Evolutionary conservation across 2,113 vertebrate species (phyloP).

Genomic region (Mus pahari): DNA sequence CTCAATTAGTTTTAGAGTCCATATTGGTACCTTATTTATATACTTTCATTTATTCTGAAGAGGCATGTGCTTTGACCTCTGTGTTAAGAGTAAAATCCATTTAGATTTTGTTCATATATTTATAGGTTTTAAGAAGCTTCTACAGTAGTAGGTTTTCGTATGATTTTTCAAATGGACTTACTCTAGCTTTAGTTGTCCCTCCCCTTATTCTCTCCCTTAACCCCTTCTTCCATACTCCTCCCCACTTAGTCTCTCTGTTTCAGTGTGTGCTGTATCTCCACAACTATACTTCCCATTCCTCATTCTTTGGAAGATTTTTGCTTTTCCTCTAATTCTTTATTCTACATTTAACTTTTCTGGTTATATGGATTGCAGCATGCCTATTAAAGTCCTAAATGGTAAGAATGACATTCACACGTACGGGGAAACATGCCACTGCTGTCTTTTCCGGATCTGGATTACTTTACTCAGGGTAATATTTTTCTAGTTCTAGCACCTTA

Average conservation of each 20-base stretch:
- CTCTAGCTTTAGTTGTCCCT: neutral
- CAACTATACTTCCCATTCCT: neutral
- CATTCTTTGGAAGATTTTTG: neutral
- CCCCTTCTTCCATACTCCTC: neutral
- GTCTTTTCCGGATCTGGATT: neutral
- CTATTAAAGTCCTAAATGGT: neutral
- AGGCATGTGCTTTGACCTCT: neutral
- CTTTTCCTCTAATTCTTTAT: neutral
- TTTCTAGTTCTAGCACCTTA: neutral
- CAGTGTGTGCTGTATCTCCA: neutral
- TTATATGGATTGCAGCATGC: neutral
- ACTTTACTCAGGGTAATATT: neutral
- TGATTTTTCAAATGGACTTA: neutral
- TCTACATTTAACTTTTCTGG: neutral
- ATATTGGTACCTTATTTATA: neutral
- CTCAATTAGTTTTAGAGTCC: neutral
- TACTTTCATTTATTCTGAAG: neutral
- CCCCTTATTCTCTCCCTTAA: no score
- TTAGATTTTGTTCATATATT: neutral
- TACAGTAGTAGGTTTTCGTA: neutral
- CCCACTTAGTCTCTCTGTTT: no score
- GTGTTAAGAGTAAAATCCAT: neutral
- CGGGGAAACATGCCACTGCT: neutral
- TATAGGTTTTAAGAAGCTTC: neutral
- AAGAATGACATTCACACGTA: neutral